Evolutionary conservation across 2,113 vertebrate species (phyloP).

Genomic region (Aythya baeri): DNA sequence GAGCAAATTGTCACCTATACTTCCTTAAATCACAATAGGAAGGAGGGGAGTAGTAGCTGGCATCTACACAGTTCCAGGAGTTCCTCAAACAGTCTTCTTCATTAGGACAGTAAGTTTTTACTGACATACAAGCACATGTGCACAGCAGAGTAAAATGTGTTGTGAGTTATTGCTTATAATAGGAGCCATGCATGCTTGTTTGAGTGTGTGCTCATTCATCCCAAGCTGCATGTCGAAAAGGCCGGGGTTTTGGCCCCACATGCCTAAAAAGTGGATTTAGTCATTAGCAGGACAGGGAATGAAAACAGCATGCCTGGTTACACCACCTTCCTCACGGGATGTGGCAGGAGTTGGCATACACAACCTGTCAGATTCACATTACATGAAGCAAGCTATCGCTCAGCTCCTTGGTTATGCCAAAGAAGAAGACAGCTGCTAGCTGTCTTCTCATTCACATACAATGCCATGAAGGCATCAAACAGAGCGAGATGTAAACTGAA

Average conservation of each 20-base stretch:
- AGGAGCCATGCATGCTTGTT: neutral
- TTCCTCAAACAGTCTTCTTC: neutral
- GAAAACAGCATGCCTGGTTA: neutral
- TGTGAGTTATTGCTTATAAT: neutral
- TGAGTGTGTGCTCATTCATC: too few species aligned
- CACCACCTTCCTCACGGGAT: neutral
- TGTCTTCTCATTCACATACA: neutral
- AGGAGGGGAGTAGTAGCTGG: neutral
- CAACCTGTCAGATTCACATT: neutral
- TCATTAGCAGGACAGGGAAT: too few species aligned
- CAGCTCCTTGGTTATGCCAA: neutral
- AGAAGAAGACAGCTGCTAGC: neutral
- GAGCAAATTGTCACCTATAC: neutral
- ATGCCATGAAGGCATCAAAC: neutral
- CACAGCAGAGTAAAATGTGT: neutral
- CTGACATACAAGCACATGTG: neutral
- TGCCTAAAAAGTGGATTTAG: neutral
- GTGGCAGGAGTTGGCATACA: neutral
- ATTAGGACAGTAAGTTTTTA: neutral
- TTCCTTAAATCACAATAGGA: neutral
- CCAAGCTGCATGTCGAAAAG: neutral
- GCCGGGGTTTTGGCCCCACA: neutral
- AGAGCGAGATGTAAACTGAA: neutral
- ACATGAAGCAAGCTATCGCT: fast-evolving
- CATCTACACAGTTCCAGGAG: neutral